These are phyloP conservation scores for Drosophila quadrilineata DNA, from an alignment of 1,140 invertebrate species.

Conservation along the genomic window DNA sequence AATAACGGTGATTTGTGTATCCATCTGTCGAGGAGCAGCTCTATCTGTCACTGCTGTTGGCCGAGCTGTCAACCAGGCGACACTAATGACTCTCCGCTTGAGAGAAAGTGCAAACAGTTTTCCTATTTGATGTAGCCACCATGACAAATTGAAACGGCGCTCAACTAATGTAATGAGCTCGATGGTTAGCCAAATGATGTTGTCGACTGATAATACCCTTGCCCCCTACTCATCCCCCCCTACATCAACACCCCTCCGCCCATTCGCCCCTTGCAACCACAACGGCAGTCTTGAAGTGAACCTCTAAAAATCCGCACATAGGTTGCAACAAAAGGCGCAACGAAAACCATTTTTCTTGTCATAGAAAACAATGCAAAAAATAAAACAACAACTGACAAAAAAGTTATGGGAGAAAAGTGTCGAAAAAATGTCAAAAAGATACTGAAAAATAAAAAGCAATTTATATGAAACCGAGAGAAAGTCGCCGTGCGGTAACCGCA, in stretches of 20 bases:
- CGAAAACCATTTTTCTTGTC: conserved; percentile 68
- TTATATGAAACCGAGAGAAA: conserved; percentile 29
- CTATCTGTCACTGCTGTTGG: too few relatives aligned
- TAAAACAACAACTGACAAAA: too few relatives aligned
- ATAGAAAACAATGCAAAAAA: conserved; percentile 28
- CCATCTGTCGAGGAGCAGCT: conserved; percentile 37
- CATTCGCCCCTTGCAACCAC: too few relatives aligned
- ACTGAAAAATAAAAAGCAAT: conserved; percentile 32
- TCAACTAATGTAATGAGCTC: conserved; percentile 72
- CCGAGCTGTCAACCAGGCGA: conserved; percentile 28
- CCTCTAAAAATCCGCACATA: conserved; percentile 62
- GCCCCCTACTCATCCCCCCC: too few relatives aligned
- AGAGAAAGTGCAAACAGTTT: conserved; percentile 8
- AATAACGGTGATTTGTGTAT: background rate
- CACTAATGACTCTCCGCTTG: conserved; percentile 48
- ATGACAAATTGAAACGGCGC: conserved; percentile 72
- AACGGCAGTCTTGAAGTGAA: background rate
- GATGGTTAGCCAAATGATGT: conserved; percentile 21
- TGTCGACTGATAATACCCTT: background rate
- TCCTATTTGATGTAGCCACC: conserved; percentile 52
- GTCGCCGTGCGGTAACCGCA: conserved; percentile 30
- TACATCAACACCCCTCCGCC: too few relatives aligned
- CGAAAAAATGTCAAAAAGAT: conserved; percentile 36
- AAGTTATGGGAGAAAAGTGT: too few relatives aligned
- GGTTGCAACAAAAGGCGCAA: conserved; percentile 52